These are phyloP conservation scores for Hafferia zeledoni DNA, from an alignment of 2,797 vertebrate species.

Conservation along the genomic window DNA sequence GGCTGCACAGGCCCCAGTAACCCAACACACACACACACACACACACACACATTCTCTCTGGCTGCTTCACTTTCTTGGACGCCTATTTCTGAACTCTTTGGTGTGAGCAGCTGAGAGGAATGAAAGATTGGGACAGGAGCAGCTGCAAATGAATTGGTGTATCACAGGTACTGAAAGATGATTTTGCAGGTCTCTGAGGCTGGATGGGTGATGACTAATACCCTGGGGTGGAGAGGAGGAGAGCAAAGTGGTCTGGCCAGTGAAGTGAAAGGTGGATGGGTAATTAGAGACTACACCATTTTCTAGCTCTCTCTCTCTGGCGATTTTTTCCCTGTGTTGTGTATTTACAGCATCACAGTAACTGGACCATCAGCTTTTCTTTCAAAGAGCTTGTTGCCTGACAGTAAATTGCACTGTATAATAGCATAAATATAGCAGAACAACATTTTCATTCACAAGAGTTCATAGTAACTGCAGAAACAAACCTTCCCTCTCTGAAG, in stretches of 20 bases:
- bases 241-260: background rate
- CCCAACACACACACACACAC: background rate
- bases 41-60: background rate
- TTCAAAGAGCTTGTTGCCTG: slow-evolving; percentile 1
- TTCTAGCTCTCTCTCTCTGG: background rate
- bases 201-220: background rate
- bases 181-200: background rate
- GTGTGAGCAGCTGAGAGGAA: background rate
- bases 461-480: slow-evolving; percentile 16
- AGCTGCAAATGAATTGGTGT: background rate
- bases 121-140: background rate
- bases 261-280: background rate
- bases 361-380: background rate
- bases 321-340: background rate
- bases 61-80: background rate
- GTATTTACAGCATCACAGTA: background rate
- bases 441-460: slow-evolving; percentile 48
- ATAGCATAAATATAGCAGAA: slow-evolving; percentile 1
- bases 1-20: background rate
- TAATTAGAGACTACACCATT: background rate
- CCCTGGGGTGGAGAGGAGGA: background rate
- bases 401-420: background rate
- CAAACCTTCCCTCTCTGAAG: background rate
- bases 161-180: background rate
- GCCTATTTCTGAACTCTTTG: background rate